Conservation (phyloP, 2,888 invertebrate genomes). For the Drosophila trichaetosa region DNA sequence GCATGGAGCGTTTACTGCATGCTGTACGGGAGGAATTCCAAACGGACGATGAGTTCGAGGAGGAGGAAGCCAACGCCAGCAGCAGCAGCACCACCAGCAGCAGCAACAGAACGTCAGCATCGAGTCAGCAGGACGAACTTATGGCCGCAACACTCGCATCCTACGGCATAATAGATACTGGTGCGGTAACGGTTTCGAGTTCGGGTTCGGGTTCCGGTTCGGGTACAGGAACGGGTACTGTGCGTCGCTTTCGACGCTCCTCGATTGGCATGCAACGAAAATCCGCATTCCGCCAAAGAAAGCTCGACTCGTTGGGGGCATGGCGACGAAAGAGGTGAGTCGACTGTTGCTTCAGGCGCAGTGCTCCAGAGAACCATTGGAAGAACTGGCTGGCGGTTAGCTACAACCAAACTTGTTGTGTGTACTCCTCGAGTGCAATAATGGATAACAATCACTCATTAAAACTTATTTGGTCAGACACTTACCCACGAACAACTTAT, state of each 20-base stretch:
- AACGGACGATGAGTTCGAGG: conserved; percentile 63
- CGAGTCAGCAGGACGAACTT: conserved; percentile 35
- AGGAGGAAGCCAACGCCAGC: conserved; percentile 12
- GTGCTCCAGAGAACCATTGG: background rate
- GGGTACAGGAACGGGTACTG: conserved; percentile 20
- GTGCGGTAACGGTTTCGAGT: conserved; percentile 14
- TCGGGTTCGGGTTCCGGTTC: conserved; percentile 11
- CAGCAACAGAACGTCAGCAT: conserved; percentile 27
- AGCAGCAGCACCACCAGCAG: conserved; percentile 8
- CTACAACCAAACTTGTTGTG: background rate
- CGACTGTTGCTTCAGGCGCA: background rate
- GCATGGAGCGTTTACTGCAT: conserved; percentile 77
- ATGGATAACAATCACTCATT: background rate
- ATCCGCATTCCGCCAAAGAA: conserved; percentile 83
- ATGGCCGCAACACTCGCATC: conserved; percentile 11
- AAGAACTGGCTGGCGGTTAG: background rate
- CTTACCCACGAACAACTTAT: background rate
- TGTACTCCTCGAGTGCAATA: conserved; percentile 19
- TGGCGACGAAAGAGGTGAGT: conserved; percentile 83
- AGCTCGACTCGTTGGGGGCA: conserved; percentile 82
- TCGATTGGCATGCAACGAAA: conserved; percentile 83
- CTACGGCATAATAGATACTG: conserved; percentile 9
- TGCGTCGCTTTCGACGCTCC: conserved; percentile 79
- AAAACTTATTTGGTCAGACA: background rate
- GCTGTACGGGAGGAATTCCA: conserved; percentile 79